Base-by-base conservation (phyloP, 2,797 vertebrate species). In the Sebastes taczanowskii region DNA sequence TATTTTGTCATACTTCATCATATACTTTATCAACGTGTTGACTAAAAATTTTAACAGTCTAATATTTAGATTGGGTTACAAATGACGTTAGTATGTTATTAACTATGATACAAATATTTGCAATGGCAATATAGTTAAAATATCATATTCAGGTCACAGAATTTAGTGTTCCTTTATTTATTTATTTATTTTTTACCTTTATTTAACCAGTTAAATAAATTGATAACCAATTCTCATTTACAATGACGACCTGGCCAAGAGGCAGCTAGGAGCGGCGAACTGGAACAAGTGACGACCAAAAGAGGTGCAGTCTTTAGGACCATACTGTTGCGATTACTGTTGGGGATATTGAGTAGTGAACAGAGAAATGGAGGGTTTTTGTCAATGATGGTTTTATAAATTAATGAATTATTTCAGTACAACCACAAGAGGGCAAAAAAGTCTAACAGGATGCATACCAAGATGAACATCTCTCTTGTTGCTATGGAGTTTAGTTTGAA, bases 401-500 rank as follows among this genome's bases (percentile, higher is more conserved):
- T 22, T 10, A 42, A 27, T 4, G 1, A 11, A 59, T 35, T 53
- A 16, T 61, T 63, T 32, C 14, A 66, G 46, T 10, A 1, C 7
- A 27, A 6, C 73, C 84, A 83, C 73, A 55, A 77, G 80, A 72
- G 27, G 66, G 66, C 34, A 23, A 4, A 59, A 38, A 16, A 29
- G 25, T 53, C 23, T 49, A 27, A 66, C 18, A 42, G 22, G 7
- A 62, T 13, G 10, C 20, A 10, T 23, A 42, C 58, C 5, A 22
- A 7, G 38, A 67, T 27, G 10, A 52, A 35, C 13, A 11, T 27
- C 2, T 55, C 20, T 64, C 29, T 23, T 71, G 23, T 23, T 52
- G 14, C 27, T 11, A 0, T n/a, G 11, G 7, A 30, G 52, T 71
- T 66, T 69, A 18, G 14, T 77, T 30, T 65, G 27, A 70, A 67